Evolutionary conservation across 1,140 invertebrate species (phyloP), one percentile per base, ranked within the genome.

Genomic region (Campoletis sonorensis): DNA sequence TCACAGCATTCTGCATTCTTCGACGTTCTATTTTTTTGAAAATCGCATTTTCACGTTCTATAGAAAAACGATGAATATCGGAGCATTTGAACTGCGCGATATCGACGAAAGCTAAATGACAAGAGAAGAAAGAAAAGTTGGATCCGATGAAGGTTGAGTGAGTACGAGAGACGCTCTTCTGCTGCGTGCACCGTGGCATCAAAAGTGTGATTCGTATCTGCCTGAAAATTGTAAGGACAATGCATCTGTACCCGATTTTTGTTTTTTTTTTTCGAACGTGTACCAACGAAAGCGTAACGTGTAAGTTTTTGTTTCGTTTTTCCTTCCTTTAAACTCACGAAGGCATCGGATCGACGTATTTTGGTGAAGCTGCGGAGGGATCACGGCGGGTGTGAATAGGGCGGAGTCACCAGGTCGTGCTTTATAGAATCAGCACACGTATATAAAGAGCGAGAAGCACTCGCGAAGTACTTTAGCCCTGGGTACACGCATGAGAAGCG

Each of bases 401-500:
- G 71, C 26, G 71, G 45, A 23, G 21, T 73, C n/a, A 21, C 68
- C 16, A 8, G 40, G 68, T n/a, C 68, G 68, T 40, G 68, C 11
- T 37, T n/a, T 23, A 61, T 10, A 23, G 58, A 61, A 21, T 23
- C 2, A n/a, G 58, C 15, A n/a, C 58, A 23, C 8, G 26, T 23
- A 51, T 21, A 71, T 30, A 30, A 30, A 67, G 27, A 30, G 64
- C 30, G 33, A 40, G 68, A 73, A 73, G 71, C 71, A 76, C 73
- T 54, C 49, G 73, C 49, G 23, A 76, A 76, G 73, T 76, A 51
- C 73, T 76, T 61, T 26, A 67, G 64, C 23, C 64, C 26, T 23
- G 45, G 45, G 30, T 33, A 33, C 73, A 76, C 73, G 73, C 73
- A 26, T 37, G 49, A 76, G 73, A 76, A 58, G 27, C 73, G 51